These are phyloP conservation scores for Podarcis lilfordi DNA, from an alignment of 2,797 vertebrate genomes.

Conservation along the genomic window DNA sequence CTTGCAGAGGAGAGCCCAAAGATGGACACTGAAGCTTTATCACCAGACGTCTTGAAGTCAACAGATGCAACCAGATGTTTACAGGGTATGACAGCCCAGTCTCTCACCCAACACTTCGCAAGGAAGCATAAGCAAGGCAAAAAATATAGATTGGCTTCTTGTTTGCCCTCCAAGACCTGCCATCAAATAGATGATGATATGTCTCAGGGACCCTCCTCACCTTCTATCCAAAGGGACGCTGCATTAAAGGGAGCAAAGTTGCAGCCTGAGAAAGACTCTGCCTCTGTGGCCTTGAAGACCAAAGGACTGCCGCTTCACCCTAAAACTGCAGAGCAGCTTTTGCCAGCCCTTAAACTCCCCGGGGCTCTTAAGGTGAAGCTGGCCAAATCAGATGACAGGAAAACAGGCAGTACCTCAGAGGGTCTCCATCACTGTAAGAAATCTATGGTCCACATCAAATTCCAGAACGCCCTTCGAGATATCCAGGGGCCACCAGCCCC, in stretches of 20 bases:
- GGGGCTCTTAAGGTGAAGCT: slow-evolving; percentile 4
- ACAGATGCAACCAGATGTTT: slow-evolving; percentile 49
- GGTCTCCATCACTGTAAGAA: slow-evolving; percentile 48
- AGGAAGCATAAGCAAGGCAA: slow-evolving; percentile 34
- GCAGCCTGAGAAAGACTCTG: neutral
- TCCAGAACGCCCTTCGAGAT: slow-evolving; percentile 77
- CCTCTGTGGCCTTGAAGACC: slow-evolving; percentile 7
- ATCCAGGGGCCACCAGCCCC: slow-evolving; percentile 56
- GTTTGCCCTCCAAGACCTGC: neutral
- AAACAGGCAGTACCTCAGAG: slow-evolving; percentile 58
- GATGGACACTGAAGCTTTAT: slow-evolving; percentile 16
- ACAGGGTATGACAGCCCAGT: slow-evolving; percentile 23
- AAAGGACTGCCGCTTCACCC: neutral
- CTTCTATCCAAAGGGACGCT: neutral
- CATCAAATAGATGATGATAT: neutral
- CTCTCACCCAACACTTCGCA: neutral
- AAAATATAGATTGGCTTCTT: slow-evolving; percentile 48
- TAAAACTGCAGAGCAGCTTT: neutral
- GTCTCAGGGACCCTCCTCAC: neutral
- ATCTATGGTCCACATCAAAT: slow-evolving; percentile 78
- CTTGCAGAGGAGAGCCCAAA: rapidly evolving
- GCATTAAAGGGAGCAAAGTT: neutral
- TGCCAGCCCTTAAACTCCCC: neutral
- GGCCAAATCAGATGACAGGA: slow-evolving; percentile 42
- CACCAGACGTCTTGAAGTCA: slow-evolving; percentile 52